phyloP scores from a whole-genome alignment of 2,888 invertebrate species.

The Pristionchus japonicus region DNA sequence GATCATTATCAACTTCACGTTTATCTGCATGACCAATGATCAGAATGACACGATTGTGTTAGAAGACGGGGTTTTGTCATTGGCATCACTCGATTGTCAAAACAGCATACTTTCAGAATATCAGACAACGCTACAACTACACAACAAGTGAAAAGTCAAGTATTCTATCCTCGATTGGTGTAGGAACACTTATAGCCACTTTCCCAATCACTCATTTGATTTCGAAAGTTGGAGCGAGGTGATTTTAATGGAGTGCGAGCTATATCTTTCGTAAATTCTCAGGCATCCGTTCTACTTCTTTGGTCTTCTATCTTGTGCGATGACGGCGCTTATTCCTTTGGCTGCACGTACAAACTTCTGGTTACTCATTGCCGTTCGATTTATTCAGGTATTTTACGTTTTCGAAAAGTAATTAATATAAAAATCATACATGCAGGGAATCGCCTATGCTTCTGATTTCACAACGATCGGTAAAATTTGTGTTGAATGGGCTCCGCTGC shows the following conservation, averaged over 20 bases:
- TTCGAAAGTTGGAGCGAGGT: conserved; percentile 31
- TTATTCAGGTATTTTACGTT: conserved; percentile 5
- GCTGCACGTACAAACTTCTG: neutral
- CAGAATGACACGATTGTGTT: conserved; percentile 23
- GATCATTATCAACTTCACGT: conserved; percentile 66
- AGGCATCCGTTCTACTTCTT: conserved; percentile 38
- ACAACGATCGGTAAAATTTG: conserved; percentile 39
- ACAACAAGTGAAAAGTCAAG: conserved; percentile 10
- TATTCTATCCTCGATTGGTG: conserved; percentile 29
- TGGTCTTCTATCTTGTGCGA: conserved; percentile 8
- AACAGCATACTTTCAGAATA: neutral
- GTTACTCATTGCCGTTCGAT: neutral
- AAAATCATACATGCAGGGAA: neutral
- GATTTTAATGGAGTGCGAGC: too few species aligned
- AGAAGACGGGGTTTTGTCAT: neutral
- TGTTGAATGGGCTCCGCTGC: conserved; percentile 44
- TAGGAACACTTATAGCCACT: conserved; percentile 26
- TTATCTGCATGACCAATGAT: conserved; percentile 61
- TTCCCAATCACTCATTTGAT: conserved; percentile 39
- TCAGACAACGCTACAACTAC: conserved; percentile 27
- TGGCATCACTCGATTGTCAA: neutral
- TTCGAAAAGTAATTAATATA: neutral
- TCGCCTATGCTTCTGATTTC: conserved; percentile 40
- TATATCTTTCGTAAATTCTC: neutral
- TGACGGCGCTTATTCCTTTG: conserved; percentile 22